Evolutionary conservation across 2,888 invertebrate genomes (phyloP).

Genomic region (Tyria jacobaeae): DNA sequence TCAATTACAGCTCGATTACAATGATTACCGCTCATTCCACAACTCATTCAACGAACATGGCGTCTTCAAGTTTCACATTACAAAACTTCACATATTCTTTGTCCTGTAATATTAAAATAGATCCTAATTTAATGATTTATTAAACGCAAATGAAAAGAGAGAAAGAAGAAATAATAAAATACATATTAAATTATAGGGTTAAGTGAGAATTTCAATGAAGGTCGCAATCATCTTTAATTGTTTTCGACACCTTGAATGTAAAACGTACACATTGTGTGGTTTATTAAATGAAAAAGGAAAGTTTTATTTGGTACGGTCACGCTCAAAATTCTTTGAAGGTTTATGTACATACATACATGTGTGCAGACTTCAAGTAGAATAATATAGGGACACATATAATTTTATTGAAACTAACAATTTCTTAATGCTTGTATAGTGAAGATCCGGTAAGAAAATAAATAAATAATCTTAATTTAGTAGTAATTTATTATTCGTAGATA

Average conservation of each 20-base stretch:
- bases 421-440: background rate
- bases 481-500: no score
- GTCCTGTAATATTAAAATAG: no score
- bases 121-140: no score
- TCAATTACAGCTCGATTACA: no score
- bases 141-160: background rate
- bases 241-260: slow-evolving; percentile 22
- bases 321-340: slow-evolving; percentile 7
- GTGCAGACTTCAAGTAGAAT: background rate
- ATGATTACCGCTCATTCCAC: no score
- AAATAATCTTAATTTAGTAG: no score
- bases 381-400: background rate
- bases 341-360: background rate
- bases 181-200: background rate
- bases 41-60: no score
- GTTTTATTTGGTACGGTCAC: slow-evolving; percentile 11
- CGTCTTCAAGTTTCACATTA: no score
- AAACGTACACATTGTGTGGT: slow-evolving; percentile 16
- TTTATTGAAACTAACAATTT: no score
- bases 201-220: background rate
- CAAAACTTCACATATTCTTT: no score
- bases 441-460: no score
- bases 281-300: slow-evolving; percentile 21
- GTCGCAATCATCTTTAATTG: background rate
- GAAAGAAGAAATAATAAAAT: background rate